Base-by-base conservation (phyloP, 2,797 vertebrate genomes). In the Poecilia picta region DNA sequence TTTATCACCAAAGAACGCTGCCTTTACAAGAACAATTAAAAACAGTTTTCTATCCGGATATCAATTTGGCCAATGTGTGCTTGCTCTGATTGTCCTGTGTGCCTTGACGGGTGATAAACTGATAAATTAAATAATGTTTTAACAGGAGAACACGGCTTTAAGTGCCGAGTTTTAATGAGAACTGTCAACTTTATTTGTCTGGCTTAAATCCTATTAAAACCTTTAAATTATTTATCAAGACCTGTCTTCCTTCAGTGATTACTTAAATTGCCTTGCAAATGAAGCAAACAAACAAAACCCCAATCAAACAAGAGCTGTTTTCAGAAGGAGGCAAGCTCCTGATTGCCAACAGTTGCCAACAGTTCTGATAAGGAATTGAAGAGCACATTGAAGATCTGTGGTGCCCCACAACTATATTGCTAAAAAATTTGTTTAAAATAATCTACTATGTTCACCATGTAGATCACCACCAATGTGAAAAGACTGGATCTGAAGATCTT, bases 161-260 rank as follows among this genome's bases (percentile, higher is more conserved):
- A 92, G 88, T 90, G 88, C 87, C 77, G 86, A 84, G 88, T 91
- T 92, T 91, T 94, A 94, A 96, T 93, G 93, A 93, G 87, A 93
- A 92, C 91, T 93, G 94, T 94, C 93, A 93, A 93, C 92, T 88
- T 95, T 94, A 94, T 95, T 94, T 95, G 93, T 88, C 82, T 85
- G 89, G 85, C 83, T 92, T 77, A 92, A 94, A 95, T 95, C 95
- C 93, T 80, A 93, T 96, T 95, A 95, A 92, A 93, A 94, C 89
- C 91, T 91, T 89, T 93, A 81, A 82, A 85, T 92, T 91, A 90
- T 93, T 94, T 94, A 92, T 93, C 89, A 94, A 85, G 88, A 91
- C 87, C 85, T 94, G 91, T 93, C 93, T 92, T 82, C 88, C 90
- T 86, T 76, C 66, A 43, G 83, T 93, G 94, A 95, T 94, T 94